Evolutionary conservation across 2,113 vertebrate genomes (phyloP).

Genomic region (Onychostoma macrolepis): DNA sequence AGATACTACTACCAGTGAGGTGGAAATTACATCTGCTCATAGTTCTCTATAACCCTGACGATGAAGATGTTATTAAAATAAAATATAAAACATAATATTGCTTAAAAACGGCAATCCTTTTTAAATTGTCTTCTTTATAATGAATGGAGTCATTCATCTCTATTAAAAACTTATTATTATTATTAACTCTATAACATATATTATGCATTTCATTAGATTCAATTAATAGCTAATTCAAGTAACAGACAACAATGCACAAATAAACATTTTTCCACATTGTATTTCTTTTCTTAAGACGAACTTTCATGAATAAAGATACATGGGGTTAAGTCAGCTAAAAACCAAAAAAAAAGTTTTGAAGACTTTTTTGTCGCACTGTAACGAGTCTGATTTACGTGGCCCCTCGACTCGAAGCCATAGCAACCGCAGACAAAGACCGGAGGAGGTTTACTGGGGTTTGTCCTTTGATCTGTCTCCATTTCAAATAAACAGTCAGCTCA

Average conservation of each 20-base stretch:
- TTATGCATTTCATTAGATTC: not conserved
- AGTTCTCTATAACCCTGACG: not conserved
- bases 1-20: constrained; percentile 18
- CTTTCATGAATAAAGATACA: not conserved
- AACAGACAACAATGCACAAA: constrained; percentile 36
- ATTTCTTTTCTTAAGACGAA: not conserved
- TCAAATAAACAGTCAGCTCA: constrained; percentile 70
- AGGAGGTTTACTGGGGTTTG: constrained; percentile 74
- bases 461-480: constrained; percentile 87
- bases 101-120: not conserved
- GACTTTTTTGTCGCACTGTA: constrained; percentile 73
- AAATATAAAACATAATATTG: not conserved
- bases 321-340: constrained; percentile 46
- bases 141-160: not conserved
- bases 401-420: constrained; percentile 76
- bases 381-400: constrained; percentile 82
- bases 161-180: constrained; percentile 24
- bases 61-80: not conserved
- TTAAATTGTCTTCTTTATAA: not conserved
- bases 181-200: not conserved
- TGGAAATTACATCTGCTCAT: constrained; percentile 41
- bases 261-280: not conserved
- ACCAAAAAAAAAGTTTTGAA: constrained; percentile 69
- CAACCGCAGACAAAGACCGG: constrained; percentile 81
- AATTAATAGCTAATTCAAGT: constrained; percentile 50